phyloP scores from a whole-genome alignment of 2,888 invertebrate genomes.

The Miltochrista miniata region DNA sequence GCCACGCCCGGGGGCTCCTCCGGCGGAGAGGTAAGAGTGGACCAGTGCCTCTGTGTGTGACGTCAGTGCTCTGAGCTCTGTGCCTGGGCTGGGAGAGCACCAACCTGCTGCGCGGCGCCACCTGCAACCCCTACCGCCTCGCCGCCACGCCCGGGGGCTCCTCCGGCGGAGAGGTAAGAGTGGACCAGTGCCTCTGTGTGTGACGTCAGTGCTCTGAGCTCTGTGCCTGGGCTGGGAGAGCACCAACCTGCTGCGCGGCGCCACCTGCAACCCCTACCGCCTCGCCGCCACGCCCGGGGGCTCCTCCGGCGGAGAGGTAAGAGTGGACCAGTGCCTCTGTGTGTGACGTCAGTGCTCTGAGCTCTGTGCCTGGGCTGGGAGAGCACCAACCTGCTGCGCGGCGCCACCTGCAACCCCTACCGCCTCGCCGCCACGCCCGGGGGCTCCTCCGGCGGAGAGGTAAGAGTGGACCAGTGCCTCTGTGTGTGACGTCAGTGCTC shows the following conservation, averaged over 20 bases:
- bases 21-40: constrained; percentile 93
- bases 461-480: constrained; percentile 93
- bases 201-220: too few species aligned
- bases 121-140: constrained; percentile 92
- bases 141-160: constrained; percentile 92
- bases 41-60: too few species aligned
- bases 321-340: constrained; percentile 95
- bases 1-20: constrained; percentile 94
- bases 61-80: too few species aligned
- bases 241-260: constrained; percentile 89
- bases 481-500: too few species aligned
- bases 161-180: constrained; percentile 94
- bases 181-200: constrained; percentile 94
- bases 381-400: constrained; percentile 90
- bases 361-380: constrained; percentile 95
- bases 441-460: constrained; percentile 96
- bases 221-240: constrained; percentile 95
- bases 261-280: constrained; percentile 93
- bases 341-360: too few species aligned
- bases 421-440: constrained; percentile 89
- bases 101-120: constrained; percentile 90
- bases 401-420: constrained; percentile 93
- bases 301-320: constrained; percentile 94
- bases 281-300: constrained; percentile 90
- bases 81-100: constrained; percentile 95